Conservation (phyloP, 2,888 invertebrate species). For the Meiosimyza platycephala region DNA sequence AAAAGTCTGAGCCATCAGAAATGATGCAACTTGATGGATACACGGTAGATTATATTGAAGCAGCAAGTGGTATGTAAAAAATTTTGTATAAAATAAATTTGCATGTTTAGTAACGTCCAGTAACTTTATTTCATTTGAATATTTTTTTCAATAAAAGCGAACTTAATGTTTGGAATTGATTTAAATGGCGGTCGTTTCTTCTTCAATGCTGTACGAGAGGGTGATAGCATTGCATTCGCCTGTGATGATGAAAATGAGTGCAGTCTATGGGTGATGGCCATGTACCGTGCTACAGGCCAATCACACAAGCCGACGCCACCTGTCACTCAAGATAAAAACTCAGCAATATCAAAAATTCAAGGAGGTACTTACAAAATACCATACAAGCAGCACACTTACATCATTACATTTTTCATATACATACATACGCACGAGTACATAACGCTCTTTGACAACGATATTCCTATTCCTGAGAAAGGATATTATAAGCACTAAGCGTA, state of each 20-base stretch:
- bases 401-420: background rate
- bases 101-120: background rate
- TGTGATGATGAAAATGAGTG: constrained; percentile 98
- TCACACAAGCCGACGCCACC: constrained; percentile 99
- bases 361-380: constrained; percentile 69
- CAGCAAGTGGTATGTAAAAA: constrained; percentile 82
- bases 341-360: constrained; percentile 87
- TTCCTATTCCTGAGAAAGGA: no score
- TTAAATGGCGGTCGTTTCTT: constrained; percentile 94
- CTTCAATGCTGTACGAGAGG: constrained; percentile 98
- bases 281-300: constrained; percentile 99
- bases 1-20: constrained; percentile 98
- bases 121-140: background rate
- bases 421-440: constrained; percentile 26
- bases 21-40: constrained; percentile 99
- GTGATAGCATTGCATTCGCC: constrained; percentile 95
- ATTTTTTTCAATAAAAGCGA: constrained; percentile 70
- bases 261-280: constrained; percentile 98
- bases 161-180: constrained; percentile 93
- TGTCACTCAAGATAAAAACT: constrained; percentile 85
- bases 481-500: no score
- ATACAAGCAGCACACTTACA: background rate
- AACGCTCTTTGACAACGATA: no score
- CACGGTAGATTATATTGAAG: constrained; percentile 98
- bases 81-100: constrained; percentile 26